Evolutionary conservation across 1,140 invertebrate species (phyloP), one percentile per base, ranked within the genome.

Genomic region (Diorhabda carinulata): DNA sequence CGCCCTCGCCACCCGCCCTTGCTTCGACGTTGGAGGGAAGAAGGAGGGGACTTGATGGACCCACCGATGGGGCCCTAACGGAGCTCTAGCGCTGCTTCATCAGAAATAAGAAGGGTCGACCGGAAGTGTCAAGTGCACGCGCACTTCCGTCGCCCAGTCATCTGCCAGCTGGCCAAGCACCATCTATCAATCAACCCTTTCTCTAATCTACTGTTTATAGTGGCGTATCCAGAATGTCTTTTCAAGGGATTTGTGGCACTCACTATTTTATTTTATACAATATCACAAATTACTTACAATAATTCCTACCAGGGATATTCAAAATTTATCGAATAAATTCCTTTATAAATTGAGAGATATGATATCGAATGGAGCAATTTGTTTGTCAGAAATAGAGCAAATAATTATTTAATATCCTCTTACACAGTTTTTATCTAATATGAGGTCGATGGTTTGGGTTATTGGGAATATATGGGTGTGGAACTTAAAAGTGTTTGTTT

Each of bases 71-170:
- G 60, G 57, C 40, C 52, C 52, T 44, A 43, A 43, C 64, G n/a
- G 65, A 41, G 57, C 56, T 66, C 25, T 25, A 25, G 25, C 25
- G 25, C 25, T 25, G 25, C 65, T 59, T 52, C 43, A 67, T 47
- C 43, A n/a, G 43, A 43, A 43, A 45, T 41, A 60, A 72, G 75
- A 76, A 75, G 77, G 75, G 77, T 77, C 75, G 70, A 70, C 74
- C 76, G 77, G 77, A 78, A 78, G 76, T 78, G 77, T 78, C 76
- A 77, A 78, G 76, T 78, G 76, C 76, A 78, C 57, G 58, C 75
- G 74, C 75, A 75, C 72, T 78, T 76, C 75, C 76, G 72, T 45
- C 66, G 70, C 44, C 47, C 66, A 57, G 64, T 57, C 64, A 65
- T 65, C 57, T 59, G 65, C 57, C 73, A 74, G 72, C 73, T 73